These are phyloP conservation scores for Xanthostigma xanthostigma DNA, from an alignment of 2,888 invertebrate genomes.

Conservation along the genomic window DNA sequence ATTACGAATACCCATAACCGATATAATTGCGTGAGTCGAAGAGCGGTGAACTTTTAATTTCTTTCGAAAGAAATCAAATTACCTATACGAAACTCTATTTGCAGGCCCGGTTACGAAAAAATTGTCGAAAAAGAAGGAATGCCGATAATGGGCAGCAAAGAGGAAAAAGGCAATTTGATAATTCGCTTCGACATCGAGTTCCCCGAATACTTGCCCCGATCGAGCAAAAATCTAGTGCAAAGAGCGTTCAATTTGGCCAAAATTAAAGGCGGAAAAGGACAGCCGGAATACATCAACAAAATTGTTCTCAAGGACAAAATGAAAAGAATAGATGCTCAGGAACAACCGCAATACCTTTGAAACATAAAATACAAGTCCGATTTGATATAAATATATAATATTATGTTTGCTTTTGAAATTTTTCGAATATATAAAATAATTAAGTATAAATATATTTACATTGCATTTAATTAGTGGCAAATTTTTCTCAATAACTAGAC, in stretches of 20 bases:
- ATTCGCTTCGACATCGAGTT: conserved; percentile 48
- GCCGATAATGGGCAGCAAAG: conserved; percentile 44
- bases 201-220: conserved; percentile 35
- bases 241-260: conserved; percentile 26
- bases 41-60: not conserved
- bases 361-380: too few species aligned
- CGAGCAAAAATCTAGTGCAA: conserved; percentile 27
- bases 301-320: conserved; percentile 29
- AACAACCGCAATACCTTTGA: conserved; percentile 18
- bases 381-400: too few species aligned
- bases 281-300: conserved; percentile 27
- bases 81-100: conserved; percentile 10
- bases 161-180: conserved; percentile 51
- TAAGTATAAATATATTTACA: too few species aligned
- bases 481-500: too few species aligned
- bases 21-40: conserved; percentile 44
- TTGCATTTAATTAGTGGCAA: too few species aligned
- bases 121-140: conserved; percentile 57
- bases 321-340: conserved; percentile 25
- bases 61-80: conserved; percentile 2
- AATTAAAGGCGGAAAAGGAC: conserved; percentile 21
- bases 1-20: conserved; percentile 51
- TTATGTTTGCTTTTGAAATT: too few species aligned
- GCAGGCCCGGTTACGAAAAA: conserved; percentile 49
- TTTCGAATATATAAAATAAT: too few species aligned